These are phyloP conservation scores for Drosophila tropicalis DNA, from an alignment of 1,140 invertebrate species.

Conservation along the genomic window DNA sequence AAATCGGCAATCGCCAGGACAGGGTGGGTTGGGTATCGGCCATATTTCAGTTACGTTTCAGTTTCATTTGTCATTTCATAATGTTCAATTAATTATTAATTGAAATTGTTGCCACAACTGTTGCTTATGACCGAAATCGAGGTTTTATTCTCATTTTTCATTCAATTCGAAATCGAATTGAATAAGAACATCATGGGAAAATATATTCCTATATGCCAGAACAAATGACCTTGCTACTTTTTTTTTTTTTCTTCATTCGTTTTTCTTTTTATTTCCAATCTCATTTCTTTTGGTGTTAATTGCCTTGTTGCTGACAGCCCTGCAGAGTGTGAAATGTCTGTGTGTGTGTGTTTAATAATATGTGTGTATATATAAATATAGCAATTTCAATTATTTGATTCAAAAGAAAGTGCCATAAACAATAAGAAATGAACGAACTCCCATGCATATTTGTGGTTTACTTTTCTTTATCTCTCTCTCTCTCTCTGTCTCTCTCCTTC, in stretches of 20 bases:
- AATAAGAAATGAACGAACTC: too few species aligned
- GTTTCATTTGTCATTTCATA: slow-evolving; percentile 2
- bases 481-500: too few species aligned
- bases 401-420: too few species aligned
- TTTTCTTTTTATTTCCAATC: not conserved
- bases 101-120: not conserved
- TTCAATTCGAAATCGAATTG: not conserved
- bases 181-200: not conserved
- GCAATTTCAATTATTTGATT: not conserved
- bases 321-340: slow-evolving; percentile 2
- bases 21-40: not conserved
- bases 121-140: not conserved
- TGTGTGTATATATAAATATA: not conserved
- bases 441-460: too few species aligned
- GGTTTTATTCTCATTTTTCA: not conserved
- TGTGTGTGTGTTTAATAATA: not conserved
- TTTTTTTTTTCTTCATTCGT: not conserved
- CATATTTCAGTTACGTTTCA: not conserved
- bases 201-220: not conserved
- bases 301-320: slow-evolving; percentile 34
- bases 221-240: not conserved
- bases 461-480: too few species aligned
- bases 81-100: not conserved
- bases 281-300: slow-evolving; percentile 35
- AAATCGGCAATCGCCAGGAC: too few species aligned